These are phyloP conservation scores for Spodoptera frugiperda DNA, from an alignment of 1,140 invertebrate genomes.

Conservation along the genomic window DNA sequence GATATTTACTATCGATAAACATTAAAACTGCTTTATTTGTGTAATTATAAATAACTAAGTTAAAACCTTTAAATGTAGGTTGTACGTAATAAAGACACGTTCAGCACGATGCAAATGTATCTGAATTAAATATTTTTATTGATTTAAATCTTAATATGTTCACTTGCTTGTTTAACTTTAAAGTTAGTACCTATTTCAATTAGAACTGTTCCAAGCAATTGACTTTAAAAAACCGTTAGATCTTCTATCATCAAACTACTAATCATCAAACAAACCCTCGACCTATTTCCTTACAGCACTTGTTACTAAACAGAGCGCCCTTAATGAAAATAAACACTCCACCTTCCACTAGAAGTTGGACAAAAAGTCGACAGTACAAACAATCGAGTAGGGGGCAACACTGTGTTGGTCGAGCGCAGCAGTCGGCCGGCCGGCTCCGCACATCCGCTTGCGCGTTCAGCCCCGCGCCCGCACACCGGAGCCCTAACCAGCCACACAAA, in stretches of 20 bases:
- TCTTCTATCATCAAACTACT: background rate
- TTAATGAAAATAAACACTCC: slow-evolving; percentile 7
- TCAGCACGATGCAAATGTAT: too few species aligned
- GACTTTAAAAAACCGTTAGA: too few species aligned
- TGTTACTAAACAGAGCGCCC: background rate
- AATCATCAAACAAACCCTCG: background rate
- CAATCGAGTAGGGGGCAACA: slow-evolving; percentile 68
- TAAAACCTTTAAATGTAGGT: background rate
- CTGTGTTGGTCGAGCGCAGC: slow-evolving; percentile 72
- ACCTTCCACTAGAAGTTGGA: slow-evolving; percentile 1
- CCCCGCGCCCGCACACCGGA: slow-evolving; percentile 67
- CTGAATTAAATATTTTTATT: too few species aligned
- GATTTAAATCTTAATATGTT: too few species aligned
- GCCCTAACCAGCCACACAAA: slow-evolving; percentile 51
- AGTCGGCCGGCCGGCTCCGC: slow-evolving; percentile 75
- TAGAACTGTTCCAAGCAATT: too few species aligned
- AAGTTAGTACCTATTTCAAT: too few species aligned
- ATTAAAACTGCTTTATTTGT: slow-evolving; percentile 14
- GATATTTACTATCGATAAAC: slow-evolving; percentile 68
- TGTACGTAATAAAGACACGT: background rate
- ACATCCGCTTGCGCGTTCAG: slow-evolving; percentile 80
- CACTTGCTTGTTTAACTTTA: too few species aligned
- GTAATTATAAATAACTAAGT: background rate
- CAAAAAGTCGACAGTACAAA: slow-evolving; percentile 56
- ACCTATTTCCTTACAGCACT: background rate